Evolutionary conservation across 2,888 invertebrate species (phyloP).

Genomic region (Cancer borealis): DNA sequence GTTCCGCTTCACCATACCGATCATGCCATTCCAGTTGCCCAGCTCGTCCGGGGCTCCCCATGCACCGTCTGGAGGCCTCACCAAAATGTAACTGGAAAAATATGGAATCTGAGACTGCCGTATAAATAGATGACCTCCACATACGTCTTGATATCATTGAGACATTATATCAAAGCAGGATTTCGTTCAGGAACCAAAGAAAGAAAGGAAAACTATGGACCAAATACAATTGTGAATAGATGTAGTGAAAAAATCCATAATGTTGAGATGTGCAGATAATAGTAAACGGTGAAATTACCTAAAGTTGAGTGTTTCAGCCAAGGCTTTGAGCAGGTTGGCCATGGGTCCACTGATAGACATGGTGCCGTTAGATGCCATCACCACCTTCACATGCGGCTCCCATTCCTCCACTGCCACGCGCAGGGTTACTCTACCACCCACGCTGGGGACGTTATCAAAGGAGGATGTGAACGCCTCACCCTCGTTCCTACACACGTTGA

Average conservation of each 20-base stretch:
- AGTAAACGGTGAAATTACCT: conserved; percentile 43
- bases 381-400: conserved; percentile 66
- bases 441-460: neutral
- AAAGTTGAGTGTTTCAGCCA: conserved; percentile 66
- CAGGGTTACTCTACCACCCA: neutral
- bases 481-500: no score
- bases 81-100: conserved; percentile 66
- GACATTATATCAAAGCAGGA: neutral
- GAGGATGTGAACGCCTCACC: neutral
- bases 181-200: neutral
- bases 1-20: conserved; percentile 74
- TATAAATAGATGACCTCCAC: no score
- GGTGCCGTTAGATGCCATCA: neutral
- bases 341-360: conserved; percentile 65
- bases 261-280: neutral
- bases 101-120: neutral
- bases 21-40: conserved; percentile 75
- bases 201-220: neutral
- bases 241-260: neutral
- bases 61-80: conserved; percentile 70
- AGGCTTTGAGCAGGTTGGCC: conserved; percentile 66
- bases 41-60: conserved; percentile 72
- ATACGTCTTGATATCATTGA: neutral
- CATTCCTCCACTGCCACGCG: conserved; percentile 73
- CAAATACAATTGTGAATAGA: neutral